Percentiles rank a stretch among this genome's conserved stretches.
These are phyloP conservation scores for Channa maculata DNA, from an alignment of 2,113 vertebrate species.

Conservation along the genomic window DNA sequence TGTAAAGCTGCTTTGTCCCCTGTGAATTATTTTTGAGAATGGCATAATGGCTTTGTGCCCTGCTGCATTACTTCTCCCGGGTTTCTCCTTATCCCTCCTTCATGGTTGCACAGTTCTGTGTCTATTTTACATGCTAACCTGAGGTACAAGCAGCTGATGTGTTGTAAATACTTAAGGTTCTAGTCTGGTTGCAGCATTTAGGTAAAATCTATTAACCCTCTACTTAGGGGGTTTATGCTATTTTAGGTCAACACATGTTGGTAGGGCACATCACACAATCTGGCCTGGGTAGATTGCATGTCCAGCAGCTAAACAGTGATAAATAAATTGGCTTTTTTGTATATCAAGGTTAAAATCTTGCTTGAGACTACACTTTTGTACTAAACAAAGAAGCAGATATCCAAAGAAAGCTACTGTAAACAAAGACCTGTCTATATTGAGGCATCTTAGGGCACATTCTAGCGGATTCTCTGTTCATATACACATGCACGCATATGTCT, in stretches of 20 bases:
- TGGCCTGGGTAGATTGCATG: slow-evolving; percentile 1
- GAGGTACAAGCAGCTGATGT: slow-evolving; percentile 43
- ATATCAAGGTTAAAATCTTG: slow-evolving; percentile 45
- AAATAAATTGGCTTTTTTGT: slow-evolving; percentile 43
- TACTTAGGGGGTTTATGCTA: background rate
- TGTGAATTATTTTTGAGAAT: slow-evolving; percentile 79
- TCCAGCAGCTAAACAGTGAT: slow-evolving; percentile 27
- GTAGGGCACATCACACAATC: background rate
- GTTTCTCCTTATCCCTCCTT: slow-evolving; percentile 69
- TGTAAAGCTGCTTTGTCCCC: slow-evolving; percentile 71
- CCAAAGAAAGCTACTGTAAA: slow-evolving; percentile 29
- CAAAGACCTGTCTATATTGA: slow-evolving; percentile 44
- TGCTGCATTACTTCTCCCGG: slow-evolving; percentile 70
- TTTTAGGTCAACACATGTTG: slow-evolving; percentile 39
- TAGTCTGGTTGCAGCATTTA: slow-evolving; percentile 12
- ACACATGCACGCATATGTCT: slow-evolving; percentile 60
- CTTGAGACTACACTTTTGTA: slow-evolving; percentile 26
- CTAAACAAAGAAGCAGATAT: slow-evolving; percentile 17
- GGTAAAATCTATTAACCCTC: background rate
- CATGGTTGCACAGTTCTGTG: slow-evolving; percentile 56
- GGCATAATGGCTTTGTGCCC: slow-evolving; percentile 77
- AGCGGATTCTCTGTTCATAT: slow-evolving; percentile 48
- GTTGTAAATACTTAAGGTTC: slow-evolving; percentile 51
- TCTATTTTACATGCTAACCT: slow-evolving; percentile 50
- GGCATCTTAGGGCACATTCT: slow-evolving; percentile 39